Evolutionary conservation across 2,888 invertebrate species (phyloP), one percentile per base, ranked within the genome.

Genomic region (Myopa tessellatipennis): DNA sequence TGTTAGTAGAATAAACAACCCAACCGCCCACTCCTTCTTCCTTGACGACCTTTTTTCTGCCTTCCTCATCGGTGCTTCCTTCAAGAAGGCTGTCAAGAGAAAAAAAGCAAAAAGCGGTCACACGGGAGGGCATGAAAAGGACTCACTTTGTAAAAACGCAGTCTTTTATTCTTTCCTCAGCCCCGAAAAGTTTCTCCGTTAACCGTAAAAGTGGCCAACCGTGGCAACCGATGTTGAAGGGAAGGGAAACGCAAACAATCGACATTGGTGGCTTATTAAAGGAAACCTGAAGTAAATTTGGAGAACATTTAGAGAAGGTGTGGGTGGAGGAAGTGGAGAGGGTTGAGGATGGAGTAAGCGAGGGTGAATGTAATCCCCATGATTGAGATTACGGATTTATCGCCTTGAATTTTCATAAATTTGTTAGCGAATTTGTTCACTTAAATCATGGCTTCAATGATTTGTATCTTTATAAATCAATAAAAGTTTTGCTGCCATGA

Each of bases 121-220:
- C 50, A 8, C 8, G 36, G 14, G 36, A 18, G 14, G n/a, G 36
- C 63, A 16, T 12, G 18, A 34, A 38, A 74, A 65, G 52, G 16
- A 74, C 65, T 26, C 52, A 26, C 65, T 74, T 40, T 18, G 3
- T 45, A 45, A 36, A 55, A n/a, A 52, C 18, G 36, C 14, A 34
- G 34, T 55, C 18, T 36, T 52, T 55, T 16, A 61, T 74, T 16
- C 2, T 38, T 70, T 65, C 14, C 58, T 75, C 4, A 38, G 36
- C 38, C 7, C 10, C 36, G 65, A 36, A 36, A 16, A 18, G 52
- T 69, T 70, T 70, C 52, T 26, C 40, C 72, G 34, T 71, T 67
- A 78, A 78, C 71, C 75, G 71, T 78, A 75, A 71, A 78, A 75
- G 78, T 40, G 78, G 78, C 63, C 70, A 75, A 71, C 78, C 71